Evolutionary conservation across 2,888 invertebrate genomes (phyloP).

Genomic region (Fragum fragum): DNA sequence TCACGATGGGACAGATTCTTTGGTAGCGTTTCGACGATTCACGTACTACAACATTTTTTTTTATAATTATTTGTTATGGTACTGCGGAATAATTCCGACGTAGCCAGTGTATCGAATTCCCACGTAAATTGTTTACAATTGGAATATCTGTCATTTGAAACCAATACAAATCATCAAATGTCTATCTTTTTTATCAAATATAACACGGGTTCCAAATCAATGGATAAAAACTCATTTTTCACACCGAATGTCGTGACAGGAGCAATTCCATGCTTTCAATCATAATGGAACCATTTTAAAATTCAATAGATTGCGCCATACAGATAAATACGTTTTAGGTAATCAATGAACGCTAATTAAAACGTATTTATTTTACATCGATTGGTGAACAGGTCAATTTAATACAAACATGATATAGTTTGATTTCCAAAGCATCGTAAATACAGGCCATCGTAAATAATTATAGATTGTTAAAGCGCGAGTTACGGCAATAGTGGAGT

Average conservation of each 20-base stretch:
- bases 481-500: too few relatives aligned
- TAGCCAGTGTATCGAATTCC: too few relatives aligned
- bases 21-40: too few relatives aligned
- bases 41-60: too few relatives aligned
- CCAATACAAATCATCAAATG: background rate
- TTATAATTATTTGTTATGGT: too few relatives aligned
- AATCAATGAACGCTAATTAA: constrained; percentile 1
- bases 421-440: background rate
- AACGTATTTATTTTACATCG: constrained; percentile 6
- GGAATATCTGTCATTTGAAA: too few relatives aligned
- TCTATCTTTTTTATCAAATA: background rate
- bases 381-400: background rate
- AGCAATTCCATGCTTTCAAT: background rate
- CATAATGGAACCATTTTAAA: background rate
- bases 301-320: background rate
- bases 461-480: too few relatives aligned
- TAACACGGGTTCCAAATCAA: background rate
- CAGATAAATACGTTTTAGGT: background rate
- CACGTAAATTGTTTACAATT: too few relatives aligned
- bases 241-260: background rate
- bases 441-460: too few relatives aligned
- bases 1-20: too few relatives aligned
- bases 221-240: background rate
- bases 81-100: too few relatives aligned
- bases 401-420: background rate